Conservation (phyloP, 2,113 vertebrate genomes). For the Rhynchopsitta pachyrhyncha region DNA sequence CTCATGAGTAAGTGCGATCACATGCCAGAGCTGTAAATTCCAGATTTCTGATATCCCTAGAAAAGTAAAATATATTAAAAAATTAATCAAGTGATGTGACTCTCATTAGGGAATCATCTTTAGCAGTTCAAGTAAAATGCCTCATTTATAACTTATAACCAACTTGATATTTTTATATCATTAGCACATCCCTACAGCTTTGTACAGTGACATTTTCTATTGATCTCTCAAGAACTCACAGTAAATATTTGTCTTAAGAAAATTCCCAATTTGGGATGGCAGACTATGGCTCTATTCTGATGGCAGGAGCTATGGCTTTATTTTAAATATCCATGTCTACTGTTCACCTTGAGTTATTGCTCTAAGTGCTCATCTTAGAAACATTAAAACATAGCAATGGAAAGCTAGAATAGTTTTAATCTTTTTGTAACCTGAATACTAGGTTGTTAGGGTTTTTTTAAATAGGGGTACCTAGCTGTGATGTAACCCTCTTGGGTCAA, state of each 20-base stretch:
- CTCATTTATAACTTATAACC: slow-evolving; percentile 16
- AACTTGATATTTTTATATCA: neutral
- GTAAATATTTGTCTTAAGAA: neutral
- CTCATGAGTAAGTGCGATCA: neutral
- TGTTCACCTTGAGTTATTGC: neutral
- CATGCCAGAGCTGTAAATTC: neutral
- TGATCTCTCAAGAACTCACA: neutral
- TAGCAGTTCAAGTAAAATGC: neutral
- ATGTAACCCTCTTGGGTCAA: neutral
- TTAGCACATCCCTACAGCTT: neutral
- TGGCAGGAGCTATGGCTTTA: neutral
- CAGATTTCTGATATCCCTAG: neutral
- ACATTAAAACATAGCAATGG: neutral
- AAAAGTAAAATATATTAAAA: slow-evolving; percentile 28
- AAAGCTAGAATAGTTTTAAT: neutral
- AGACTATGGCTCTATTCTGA: neutral
- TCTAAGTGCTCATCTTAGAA: neutral
- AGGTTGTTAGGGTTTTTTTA: neutral
- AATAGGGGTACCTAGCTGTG: neutral
- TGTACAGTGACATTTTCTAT: neutral
- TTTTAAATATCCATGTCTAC: neutral
- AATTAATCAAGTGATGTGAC: neutral
- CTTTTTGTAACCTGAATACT: neutral
- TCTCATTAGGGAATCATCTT: slow-evolving; percentile 12
- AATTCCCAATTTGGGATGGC: neutral